A percentile compares a stretch with the other conserved stretches of the same genome.
These are phyloP conservation scores for Hypomesus transpacificus DNA, from an alignment of 2,113 vertebrate genomes.

Conservation along the genomic window DNA sequence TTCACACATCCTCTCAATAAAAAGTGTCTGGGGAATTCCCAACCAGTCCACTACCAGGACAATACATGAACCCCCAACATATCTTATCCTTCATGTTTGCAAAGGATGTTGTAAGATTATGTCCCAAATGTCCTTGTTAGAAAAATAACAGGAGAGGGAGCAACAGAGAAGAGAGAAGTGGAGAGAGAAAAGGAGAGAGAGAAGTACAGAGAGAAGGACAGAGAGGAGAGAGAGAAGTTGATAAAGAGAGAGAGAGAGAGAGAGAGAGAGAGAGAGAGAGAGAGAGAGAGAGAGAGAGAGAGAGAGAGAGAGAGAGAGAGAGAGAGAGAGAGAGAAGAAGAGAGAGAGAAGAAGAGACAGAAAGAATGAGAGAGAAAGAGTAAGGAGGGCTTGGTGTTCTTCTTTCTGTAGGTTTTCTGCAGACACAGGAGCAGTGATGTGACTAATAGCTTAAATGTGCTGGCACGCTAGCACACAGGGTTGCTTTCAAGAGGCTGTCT, in stretches of 20 bases:
- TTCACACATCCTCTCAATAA: slow-evolving; percentile 12
- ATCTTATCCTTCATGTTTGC: slow-evolving; percentile 31
- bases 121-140: slow-evolving; percentile 69
- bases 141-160: slow-evolving; percentile 28
- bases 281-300: neutral
- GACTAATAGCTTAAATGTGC: slow-evolving; percentile 64
- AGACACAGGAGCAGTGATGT: slow-evolving; percentile 53
- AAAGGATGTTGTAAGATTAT: slow-evolving; percentile 55
- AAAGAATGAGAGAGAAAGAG: slow-evolving; percentile 15
- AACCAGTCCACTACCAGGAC: slow-evolving; percentile 7
- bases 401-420: slow-evolving; percentile 54
- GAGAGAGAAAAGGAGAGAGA: neutral
- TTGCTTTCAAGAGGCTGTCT: slow-evolving; percentile 7
- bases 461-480: slow-evolving; percentile 4
- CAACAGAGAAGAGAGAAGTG: neutral
- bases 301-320: neutral
- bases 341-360: neutral
- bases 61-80: slow-evolving; percentile 50
- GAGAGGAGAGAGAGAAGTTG: neutral
- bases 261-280: neutral
- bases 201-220: slow-evolving; percentile 19
- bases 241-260: neutral
- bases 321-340: too few species aligned
- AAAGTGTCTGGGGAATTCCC: slow-evolving; percentile 22
- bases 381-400: slow-evolving; percentile 21